phyloP scores from a whole-genome alignment of 2,888 invertebrate species.

The Tachina grossa region DNA sequence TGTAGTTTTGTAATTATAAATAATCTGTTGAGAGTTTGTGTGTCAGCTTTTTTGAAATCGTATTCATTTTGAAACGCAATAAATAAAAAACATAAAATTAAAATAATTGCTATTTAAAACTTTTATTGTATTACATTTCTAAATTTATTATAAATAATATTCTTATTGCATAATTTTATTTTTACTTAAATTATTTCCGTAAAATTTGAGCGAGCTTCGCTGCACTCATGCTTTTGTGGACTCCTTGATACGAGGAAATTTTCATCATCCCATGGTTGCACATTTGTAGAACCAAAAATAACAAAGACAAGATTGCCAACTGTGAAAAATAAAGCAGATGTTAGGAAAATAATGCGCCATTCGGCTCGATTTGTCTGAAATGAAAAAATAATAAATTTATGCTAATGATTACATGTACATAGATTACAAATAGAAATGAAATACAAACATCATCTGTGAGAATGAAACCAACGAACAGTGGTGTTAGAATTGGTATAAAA shows the following conservation, averaged over 20 bases:
- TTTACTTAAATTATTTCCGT: not conserved
- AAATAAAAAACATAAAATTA: too few species aligned
- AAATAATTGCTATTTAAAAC: too few species aligned
- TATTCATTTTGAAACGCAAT: too few species aligned
- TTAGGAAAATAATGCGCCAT: slow-evolving; percentile 85
- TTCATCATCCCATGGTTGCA: slow-evolving; percentile 85
- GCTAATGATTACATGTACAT: too few species aligned
- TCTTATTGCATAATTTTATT: too few species aligned
- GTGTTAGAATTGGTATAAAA: slow-evolving; percentile 86
- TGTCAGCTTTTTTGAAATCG: too few species aligned
- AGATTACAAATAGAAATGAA: not conserved
- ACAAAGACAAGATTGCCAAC: slow-evolving; percentile 84
- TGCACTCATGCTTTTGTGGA: not conserved
- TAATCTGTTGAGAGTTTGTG: too few species aligned
- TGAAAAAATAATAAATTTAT: not conserved
- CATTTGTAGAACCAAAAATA: slow-evolving; percentile 83
- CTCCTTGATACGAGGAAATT: slow-evolving; percentile 67
- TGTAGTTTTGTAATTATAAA: too few species aligned
- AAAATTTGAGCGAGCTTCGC: not conserved
- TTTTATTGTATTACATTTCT: too few species aligned
- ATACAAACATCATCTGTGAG: slow-evolving; percentile 84
- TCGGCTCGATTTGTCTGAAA: slow-evolving; percentile 79
- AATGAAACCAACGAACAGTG: slow-evolving; percentile 85
- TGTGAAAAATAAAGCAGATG: slow-evolving; percentile 84
- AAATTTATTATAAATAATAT: too few species aligned